Conservation (phyloP, 2,888 invertebrate species). For the Anthophora plumipes region DNA sequence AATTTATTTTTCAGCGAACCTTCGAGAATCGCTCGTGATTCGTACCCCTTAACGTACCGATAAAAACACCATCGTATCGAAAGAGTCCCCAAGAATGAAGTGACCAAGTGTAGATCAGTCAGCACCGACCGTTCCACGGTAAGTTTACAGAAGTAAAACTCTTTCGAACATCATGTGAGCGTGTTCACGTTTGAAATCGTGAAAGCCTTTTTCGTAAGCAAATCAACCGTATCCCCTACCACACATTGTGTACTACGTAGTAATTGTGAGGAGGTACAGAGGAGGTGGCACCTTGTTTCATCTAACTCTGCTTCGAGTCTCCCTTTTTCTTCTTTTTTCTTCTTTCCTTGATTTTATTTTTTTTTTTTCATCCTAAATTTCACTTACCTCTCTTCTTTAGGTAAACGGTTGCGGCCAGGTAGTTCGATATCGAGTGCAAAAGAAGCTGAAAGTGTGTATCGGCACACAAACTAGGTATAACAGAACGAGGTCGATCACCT, state of each 20-base stretch:
- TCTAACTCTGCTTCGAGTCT: neutral
- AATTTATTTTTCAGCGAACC: neutral
- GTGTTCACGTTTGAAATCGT: conserved; percentile 20
- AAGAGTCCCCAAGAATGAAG: neutral
- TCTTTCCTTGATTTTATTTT: no score
- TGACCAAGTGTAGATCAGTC: neutral
- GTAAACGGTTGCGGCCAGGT: no score
- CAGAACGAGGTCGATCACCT: no score
- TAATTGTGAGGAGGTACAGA: neutral
- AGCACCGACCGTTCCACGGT: neutral
- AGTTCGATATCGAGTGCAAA: no score
- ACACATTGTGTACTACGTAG: neutral
- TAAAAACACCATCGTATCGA: neutral
- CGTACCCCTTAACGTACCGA: neutral
- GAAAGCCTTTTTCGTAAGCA: conserved; percentile 1
- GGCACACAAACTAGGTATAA: no score
- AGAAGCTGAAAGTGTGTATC: no score
- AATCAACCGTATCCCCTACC: conserved; percentile 13
- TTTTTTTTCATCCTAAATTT: no score
- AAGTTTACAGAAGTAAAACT: neutral
- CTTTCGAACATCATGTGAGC: neutral
- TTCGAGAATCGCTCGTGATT: neutral
- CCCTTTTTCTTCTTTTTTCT: neutral
- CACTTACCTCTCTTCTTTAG: no score
- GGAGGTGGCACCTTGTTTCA: conserved; percentile 8